Evolutionary conservation across 2,113 vertebrate species (phyloP).

Genomic region (Athene cunicularia): DNA sequence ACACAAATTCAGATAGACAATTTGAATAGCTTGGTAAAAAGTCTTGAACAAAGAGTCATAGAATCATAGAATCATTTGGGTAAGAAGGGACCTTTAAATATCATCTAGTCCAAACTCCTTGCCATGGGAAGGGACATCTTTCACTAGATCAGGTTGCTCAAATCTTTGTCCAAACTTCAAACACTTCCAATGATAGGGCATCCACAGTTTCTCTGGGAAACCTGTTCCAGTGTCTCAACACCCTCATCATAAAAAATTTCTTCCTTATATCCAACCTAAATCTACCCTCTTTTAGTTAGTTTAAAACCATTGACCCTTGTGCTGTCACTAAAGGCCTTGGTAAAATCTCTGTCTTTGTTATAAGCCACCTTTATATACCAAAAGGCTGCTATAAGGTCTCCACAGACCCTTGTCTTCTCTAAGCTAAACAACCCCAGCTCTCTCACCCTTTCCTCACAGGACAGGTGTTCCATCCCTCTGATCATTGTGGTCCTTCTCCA

Average conservation of each 20-base stretch:
- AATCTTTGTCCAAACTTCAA: background rate
- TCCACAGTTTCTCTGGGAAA: background rate
- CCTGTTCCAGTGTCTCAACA: background rate
- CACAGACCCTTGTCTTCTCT: background rate
- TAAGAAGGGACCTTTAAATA: background rate
- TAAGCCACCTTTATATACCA: background rate
- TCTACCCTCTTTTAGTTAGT: background rate
- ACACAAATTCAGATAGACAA: background rate
- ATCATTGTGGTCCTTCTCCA: background rate
- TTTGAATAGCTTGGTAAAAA: background rate
- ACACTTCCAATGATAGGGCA: too few relatives aligned
- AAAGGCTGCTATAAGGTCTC: background rate
- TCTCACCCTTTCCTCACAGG: background rate
- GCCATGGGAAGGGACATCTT: background rate
- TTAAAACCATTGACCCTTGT: background rate
- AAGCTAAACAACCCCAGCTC: background rate
- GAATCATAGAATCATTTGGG: background rate
- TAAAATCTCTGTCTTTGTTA: background rate
- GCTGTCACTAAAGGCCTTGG: background rate
- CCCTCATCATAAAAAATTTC: background rate
- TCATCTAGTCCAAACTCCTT: rapidly evolving
- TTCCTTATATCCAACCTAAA: background rate
- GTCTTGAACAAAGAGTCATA: background rate
- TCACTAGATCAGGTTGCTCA: background rate
- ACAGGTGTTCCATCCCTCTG: background rate